These are phyloP conservation scores for Ectropis crepuscularia DNA, from an alignment of 2,888 invertebrate species.

Conservation along the genomic window DNA sequence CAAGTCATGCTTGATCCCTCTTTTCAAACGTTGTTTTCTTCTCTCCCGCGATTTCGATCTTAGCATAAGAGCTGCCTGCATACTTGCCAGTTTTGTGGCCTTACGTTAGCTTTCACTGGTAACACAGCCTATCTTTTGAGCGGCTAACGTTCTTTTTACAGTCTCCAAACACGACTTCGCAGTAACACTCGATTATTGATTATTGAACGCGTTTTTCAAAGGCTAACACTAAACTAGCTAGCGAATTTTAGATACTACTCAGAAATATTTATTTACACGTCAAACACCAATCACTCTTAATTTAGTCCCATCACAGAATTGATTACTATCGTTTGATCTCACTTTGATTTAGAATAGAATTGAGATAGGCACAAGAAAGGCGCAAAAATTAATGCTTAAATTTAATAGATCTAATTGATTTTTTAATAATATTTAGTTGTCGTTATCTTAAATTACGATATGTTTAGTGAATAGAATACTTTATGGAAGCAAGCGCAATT, in stretches of 20 bases:
- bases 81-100: constrained; percentile 87
- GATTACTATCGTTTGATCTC: constrained; percentile 64
- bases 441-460: constrained; percentile 76
- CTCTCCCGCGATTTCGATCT: constrained; percentile 95
- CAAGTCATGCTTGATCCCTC: constrained; percentile 90
- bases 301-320: constrained; percentile 73
- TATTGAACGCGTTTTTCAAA: constrained; percentile 43
- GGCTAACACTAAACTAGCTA: constrained; percentile 57
- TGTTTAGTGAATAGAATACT: constrained; percentile 73
- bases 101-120: constrained; percentile 55
- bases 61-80: constrained; percentile 97
- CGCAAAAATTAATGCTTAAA: constrained; percentile 66
- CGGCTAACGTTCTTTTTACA: constrained; percentile 30
- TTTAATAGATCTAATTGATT: constrained; percentile 61
- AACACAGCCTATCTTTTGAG: constrained; percentile 53
- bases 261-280: constrained; percentile 60
- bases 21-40: constrained; percentile 90
- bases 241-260: constrained; percentile 50
- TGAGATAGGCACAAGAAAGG: constrained; percentile 81
- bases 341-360: constrained; percentile 74
- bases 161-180: constrained; percentile 28
- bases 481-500: constrained; percentile 83
- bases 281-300: constrained; percentile 65
- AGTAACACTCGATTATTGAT: constrained; percentile 40
- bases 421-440: constrained; percentile 60